These are phyloP conservation scores for Monopterus albus DNA, from an alignment of 2,113 vertebrate genomes.

Conservation along the genomic window DNA sequence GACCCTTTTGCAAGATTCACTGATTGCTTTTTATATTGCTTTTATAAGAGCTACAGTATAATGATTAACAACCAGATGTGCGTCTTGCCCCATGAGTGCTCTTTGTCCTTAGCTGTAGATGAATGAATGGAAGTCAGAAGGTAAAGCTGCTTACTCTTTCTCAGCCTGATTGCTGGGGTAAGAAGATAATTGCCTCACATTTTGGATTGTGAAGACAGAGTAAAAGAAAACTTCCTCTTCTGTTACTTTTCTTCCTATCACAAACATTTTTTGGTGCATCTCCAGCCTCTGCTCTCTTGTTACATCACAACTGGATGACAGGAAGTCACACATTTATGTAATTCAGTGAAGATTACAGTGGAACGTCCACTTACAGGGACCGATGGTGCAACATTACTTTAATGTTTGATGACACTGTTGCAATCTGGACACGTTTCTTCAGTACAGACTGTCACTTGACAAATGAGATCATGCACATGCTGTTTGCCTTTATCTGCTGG, in stretches of 20 bases:
- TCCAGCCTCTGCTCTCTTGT: neutral
- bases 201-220: neutral
- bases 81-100: neutral
- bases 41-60: neutral
- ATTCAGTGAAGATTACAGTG: neutral
- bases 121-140: constrained; percentile 13
- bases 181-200: neutral
- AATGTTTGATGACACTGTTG: neutral
- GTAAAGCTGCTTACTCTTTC: neutral
- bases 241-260: neutral
- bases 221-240: neutral
- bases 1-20: neutral
- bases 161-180: neutral
- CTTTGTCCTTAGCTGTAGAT: constrained; percentile 9
- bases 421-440: too few relatives aligned
- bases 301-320: constrained; percentile 27
- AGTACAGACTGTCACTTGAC: neutral
- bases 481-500: constrained; percentile 6
- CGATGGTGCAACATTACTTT: neutral
- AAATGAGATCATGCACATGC: neutral
- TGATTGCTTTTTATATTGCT: neutral
- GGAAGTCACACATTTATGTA: neutral
- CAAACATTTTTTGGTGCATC: too few relatives aligned
- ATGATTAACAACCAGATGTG: constrained; percentile 17
- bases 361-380: neutral